Evolutionary conservation across 1,140 invertebrate species (phyloP).

Genomic region (Achroia grisella): DNA sequence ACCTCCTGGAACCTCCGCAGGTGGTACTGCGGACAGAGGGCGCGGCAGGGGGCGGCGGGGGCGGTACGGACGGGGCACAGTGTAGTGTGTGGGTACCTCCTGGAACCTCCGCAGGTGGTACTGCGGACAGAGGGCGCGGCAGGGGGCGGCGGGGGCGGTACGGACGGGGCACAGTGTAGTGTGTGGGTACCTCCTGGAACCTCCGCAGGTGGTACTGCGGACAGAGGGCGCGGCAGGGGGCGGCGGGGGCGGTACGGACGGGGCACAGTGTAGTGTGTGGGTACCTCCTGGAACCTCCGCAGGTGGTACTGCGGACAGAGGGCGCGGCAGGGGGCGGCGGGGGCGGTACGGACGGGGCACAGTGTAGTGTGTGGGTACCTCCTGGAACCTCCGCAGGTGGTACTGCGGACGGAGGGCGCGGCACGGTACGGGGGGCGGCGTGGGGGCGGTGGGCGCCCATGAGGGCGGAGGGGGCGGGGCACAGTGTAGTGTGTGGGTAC

Average conservation of each 20-base stretch:
- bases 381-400: constrained; percentile 51
- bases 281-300: constrained; percentile 53
- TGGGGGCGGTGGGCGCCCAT: no score
- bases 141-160: constrained; percentile 30
- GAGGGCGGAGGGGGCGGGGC: no score
- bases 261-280: constrained; percentile 29
- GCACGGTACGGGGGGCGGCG: constrained; percentile 40
- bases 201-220: constrained; percentile 53
- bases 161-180: constrained; percentile 19
- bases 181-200: constrained; percentile 42
- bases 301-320: constrained; percentile 57
- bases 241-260: constrained; percentile 21
- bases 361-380: no score
- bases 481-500: no score
- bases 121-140: constrained; percentile 43
- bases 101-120: constrained; percentile 53
- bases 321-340: constrained; percentile 40
- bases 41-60: constrained; percentile 38
- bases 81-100: constrained; percentile 28
- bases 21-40: constrained; percentile 52
- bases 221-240: constrained; percentile 41
- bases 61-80: constrained; percentile 19
- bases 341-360: constrained; percentile 13
- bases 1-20: constrained; percentile 54
- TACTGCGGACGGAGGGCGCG: constrained; percentile 49